A percentile compares a stretch with the other conserved stretches of the same genome.
phyloP scores from a whole-genome alignment of 2,797 vertebrate genomes.

The Schizothorax lantsangensis region DNA sequence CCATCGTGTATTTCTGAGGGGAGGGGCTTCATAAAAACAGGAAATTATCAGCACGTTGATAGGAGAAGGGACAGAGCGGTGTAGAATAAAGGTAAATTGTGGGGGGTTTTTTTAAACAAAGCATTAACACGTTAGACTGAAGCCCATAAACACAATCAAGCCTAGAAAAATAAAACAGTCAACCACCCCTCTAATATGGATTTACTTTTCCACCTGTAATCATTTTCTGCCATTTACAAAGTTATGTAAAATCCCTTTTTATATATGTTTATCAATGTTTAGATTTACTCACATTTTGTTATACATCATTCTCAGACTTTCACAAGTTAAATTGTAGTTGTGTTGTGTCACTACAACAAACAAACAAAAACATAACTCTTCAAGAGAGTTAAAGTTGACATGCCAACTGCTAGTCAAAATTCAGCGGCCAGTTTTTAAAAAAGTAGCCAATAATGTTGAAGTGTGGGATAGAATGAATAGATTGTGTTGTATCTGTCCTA shows the following conservation, averaged over 20 bases:
- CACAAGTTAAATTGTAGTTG: neutral
- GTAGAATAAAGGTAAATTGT: too few species aligned
- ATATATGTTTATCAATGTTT: neutral
- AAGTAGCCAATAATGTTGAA: neutral
- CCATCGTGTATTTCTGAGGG: too few species aligned
- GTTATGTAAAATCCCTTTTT: neutral
- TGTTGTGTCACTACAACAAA: neutral
- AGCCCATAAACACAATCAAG: too few species aligned
- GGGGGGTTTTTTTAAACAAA: too few species aligned
- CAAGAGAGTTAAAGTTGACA: neutral
- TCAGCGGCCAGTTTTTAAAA: neutral
- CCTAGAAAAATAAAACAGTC: too few species aligned
- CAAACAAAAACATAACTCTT: neutral
- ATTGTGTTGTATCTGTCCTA: constrained; percentile 45
- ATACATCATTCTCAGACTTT: neutral
- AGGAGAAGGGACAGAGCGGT: too few species aligned
- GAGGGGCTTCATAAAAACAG: too few species aligned
- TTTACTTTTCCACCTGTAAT: neutral
- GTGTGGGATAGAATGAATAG: neutral
- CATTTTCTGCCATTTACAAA: neutral
- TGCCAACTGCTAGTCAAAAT: neutral
- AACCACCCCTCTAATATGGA: too few species aligned
- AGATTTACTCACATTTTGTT: neutral
- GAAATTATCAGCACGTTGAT: too few species aligned
- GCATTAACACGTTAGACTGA: too few species aligned